Evolutionary conservation across 2,113 vertebrate genomes (phyloP).

Genomic region (Phylloscopus trochilus): DNA sequence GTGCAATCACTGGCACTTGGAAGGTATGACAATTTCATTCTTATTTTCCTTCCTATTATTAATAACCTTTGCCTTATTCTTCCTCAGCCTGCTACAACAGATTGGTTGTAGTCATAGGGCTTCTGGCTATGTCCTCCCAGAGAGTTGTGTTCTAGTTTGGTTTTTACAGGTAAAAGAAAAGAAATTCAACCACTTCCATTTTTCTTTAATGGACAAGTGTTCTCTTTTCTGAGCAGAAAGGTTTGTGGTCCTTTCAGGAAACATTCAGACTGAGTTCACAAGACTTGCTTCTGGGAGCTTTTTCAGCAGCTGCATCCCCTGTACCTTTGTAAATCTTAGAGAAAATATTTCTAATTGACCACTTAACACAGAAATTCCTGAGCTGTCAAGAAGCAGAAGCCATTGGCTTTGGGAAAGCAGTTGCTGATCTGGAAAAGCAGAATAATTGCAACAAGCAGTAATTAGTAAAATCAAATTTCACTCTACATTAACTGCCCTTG

Average conservation of each 20-base stretch:
- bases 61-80: not conserved
- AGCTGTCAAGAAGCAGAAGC: not conserved
- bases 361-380: not conserved
- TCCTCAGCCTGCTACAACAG: not conserved
- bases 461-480: conserved; percentile 13
- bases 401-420: not conserved
- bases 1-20: not conserved
- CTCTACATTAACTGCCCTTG: not conserved
- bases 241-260: not conserved
- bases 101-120: not conserved
- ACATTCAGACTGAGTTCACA: not conserved
- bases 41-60: not conserved
- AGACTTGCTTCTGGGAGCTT: not conserved
- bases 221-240: not conserved
- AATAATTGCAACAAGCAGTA: not conserved
- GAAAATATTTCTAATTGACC: not conserved
- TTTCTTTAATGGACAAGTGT: not conserved
- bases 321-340: not conserved
- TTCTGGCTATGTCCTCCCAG: not conserved
- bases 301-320: not conserved
- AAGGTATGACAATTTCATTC: not conserved
- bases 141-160: not conserved
- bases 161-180: not conserved
- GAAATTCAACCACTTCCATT: not conserved
- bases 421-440: not conserved